Percentiles rank a stretch among this genome's conserved stretches.
phyloP scores from a whole-genome alignment of 2,113 vertebrate species.

The Syrmaticus mikado region DNA sequence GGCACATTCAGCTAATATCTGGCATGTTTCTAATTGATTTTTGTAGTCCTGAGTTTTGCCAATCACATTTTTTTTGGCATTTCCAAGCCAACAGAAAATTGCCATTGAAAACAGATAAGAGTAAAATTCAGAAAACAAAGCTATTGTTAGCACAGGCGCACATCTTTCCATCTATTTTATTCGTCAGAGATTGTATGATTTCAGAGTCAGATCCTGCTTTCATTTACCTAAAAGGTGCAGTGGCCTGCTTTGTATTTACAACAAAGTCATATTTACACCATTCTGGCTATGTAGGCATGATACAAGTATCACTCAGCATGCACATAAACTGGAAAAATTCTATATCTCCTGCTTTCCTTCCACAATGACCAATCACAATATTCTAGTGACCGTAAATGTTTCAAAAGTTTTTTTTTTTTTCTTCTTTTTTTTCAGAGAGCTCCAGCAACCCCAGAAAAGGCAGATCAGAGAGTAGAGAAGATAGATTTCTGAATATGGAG shows the following conservation, averaged over 20 bases:
- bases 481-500: background rate
- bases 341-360: background rate
- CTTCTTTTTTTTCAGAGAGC: background rate
- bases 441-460: background rate
- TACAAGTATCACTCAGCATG: background rate
- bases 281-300: background rate
- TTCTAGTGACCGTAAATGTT: background rate
- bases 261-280: background rate
- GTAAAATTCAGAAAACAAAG: background rate
- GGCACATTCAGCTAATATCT: background rate
- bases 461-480: background rate
- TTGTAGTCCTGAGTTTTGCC: background rate
- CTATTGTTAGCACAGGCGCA: background rate
- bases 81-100: background rate
- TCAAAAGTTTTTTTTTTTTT: background rate
- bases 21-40: background rate
- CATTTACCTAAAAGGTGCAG: background rate
- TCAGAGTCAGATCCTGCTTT: background rate
- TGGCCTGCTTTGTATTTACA: background rate
- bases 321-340: background rate
- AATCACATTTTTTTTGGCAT: background rate
- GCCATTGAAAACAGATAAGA: background rate
- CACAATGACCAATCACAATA: background rate
- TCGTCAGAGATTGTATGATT: background rate
- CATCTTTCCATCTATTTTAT: background rate